These are phyloP conservation scores for Falco berigora DNA, from an alignment of 2,797 vertebrate genomes.

Conservation along the genomic window DNA sequence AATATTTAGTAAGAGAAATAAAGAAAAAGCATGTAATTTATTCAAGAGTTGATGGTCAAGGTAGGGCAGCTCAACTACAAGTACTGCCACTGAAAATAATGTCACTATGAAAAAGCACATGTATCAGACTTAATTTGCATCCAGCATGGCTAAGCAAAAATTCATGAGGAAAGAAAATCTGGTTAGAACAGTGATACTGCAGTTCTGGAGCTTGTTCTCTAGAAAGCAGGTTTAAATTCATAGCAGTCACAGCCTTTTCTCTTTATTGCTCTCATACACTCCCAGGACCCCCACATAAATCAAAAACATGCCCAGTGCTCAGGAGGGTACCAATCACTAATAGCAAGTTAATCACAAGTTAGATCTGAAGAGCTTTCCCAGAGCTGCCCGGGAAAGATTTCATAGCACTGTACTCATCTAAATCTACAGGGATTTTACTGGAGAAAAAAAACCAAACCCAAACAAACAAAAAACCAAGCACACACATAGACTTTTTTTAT, in stretches of 20 bases:
- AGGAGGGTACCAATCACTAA: not conserved
- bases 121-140: not conserved
- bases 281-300: not conserved
- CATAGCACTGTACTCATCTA: not conserved
- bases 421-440: not conserved
- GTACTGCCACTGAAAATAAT: not conserved
- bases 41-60: not conserved
- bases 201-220: not conserved
- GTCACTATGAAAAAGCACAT: not conserved
- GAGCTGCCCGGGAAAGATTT: not conserved
- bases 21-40: not conserved
- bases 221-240: not conserved
- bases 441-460: not conserved
- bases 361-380: not conserved
- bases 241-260: not conserved
- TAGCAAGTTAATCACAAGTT: not conserved
- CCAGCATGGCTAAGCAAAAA: conserved; percentile 19
- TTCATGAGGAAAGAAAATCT: not conserved
- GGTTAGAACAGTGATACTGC: not conserved
- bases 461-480: no score
- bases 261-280: not conserved
- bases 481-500: not conserved
- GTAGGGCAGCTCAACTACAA: not conserved
- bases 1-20: not conserved
- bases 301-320: not conserved